Percentiles rank a stretch among this genome's conserved stretches.
Conservation (phyloP, 2,113 vertebrate species). For the Archocentrus centrarchus region DNA sequence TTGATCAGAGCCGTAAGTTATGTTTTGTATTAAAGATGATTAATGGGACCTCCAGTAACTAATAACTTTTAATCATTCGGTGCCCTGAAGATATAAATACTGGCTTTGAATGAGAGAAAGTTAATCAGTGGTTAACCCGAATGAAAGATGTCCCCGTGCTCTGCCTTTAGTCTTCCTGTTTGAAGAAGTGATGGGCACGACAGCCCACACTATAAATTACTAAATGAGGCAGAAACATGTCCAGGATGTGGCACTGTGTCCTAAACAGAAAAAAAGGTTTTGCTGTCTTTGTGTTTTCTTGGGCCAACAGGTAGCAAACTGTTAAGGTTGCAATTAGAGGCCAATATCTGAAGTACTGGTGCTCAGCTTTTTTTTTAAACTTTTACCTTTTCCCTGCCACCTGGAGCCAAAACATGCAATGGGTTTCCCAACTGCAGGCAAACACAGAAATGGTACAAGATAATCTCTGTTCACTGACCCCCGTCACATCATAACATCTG, state of each 20-base stretch:
- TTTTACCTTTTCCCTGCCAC: neutral
- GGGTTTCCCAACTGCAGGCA: neutral
- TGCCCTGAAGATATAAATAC: neutral
- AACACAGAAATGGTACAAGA: neutral
- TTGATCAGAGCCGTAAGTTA: neutral
- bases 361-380: neutral
- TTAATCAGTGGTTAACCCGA: neutral
- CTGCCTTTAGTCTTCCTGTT: neutral
- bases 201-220: neutral
- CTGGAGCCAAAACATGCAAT: neutral
- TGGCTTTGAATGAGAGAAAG: neutral
- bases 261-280: rapidly evolving
- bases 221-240: neutral
- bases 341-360: neutral
- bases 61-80: neutral
- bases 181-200: too few species aligned
- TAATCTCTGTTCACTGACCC: neutral
- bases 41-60: rapidly evolving
- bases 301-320: rapidly evolving
- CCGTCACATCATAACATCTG: neutral
- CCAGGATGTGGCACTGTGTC: neutral
- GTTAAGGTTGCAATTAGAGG: neutral
- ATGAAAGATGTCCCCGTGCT: neutral
- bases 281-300: neutral
- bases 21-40: neutral